These are phyloP conservation scores for Acrocephalus scirpaceus DNA, from an alignment of 2,797 vertebrate genomes.

Conservation along the genomic window DNA sequence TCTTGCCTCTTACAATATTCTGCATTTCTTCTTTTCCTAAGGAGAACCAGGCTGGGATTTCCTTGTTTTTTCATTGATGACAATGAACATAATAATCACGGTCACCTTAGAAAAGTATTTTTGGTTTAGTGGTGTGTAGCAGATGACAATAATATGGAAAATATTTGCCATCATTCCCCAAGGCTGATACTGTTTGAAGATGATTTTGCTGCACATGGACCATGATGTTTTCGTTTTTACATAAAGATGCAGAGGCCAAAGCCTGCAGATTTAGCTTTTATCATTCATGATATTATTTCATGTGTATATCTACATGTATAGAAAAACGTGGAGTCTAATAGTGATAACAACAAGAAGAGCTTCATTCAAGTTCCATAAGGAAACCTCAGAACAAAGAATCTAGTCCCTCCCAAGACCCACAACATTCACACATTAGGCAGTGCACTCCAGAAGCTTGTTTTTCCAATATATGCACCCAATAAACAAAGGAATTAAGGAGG, in stretches of 20 bases:
- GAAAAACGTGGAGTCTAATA: neutral
- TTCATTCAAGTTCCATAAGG: neutral
- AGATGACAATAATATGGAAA: neutral
- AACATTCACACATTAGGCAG: neutral
- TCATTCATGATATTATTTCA: slow-evolving; percentile 30
- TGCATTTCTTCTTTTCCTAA: neutral
- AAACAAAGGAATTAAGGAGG: neutral
- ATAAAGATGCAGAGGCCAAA: neutral
- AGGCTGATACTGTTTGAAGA: neutral
- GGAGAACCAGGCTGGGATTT: neutral
- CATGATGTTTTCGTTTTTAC: neutral
- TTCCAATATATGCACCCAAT: neutral
- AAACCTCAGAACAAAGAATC: neutral
- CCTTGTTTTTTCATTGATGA: neutral
- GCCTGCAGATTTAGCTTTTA: neutral
- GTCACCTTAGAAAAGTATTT: neutral
- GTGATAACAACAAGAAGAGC: neutral
- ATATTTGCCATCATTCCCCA: neutral
- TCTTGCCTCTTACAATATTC: neutral
- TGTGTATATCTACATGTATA: neutral
- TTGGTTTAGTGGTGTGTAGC: accelerated
- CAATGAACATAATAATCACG: neutral
- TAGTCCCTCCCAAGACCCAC: neutral
- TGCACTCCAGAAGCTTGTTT: neutral
- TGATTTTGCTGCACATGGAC: neutral